phyloP scores from a whole-genome alignment of 2,797 vertebrate genomes.

The Hydrolagus colliei region DNA sequence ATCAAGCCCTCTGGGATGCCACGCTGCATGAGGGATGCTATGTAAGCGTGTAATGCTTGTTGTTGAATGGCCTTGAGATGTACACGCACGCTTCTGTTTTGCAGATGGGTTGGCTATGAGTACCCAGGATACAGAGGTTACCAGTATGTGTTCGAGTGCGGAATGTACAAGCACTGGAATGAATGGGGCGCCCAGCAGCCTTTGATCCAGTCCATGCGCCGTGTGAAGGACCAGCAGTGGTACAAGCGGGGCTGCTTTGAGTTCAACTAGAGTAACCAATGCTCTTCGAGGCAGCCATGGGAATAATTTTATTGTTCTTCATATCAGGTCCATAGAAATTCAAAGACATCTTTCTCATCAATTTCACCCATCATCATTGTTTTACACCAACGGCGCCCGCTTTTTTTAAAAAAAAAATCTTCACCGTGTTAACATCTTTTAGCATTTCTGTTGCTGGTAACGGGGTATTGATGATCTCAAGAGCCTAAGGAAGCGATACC shows the following conservation, averaged over 20 bases:
- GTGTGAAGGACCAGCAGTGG: conserved; percentile 72
- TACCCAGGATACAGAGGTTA: conserved; percentile 75
- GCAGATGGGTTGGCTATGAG: conserved; percentile 75
- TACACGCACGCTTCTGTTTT: not conserved
- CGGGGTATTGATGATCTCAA: not conserved
- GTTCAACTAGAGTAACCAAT: conserved; percentile 39
- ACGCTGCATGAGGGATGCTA: too few species aligned
- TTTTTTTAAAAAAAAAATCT: not conserved
- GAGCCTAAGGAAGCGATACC: not conserved
- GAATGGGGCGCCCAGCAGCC: conserved; percentile 69
- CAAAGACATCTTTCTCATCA: not conserved
- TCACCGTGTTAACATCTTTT: not conserved
- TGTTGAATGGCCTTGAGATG: too few species aligned
- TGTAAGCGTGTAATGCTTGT: too few species aligned
- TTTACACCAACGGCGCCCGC: not conserved
- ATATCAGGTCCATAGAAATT: conserved; percentile 18
- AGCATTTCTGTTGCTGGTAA: not conserved
- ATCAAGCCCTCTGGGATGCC: too few species aligned
- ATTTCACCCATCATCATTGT: not conserved
- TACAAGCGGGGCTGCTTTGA: conserved; percentile 70
- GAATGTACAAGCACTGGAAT: conserved; percentile 70
- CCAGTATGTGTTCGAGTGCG: conserved; percentile 69
- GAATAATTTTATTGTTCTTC: conserved; percentile 30
- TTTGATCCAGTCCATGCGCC: conserved; percentile 72
- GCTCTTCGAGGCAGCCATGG: not conserved